These are phyloP conservation scores for Podilymbus podiceps DNA, from an alignment of 2,113 vertebrate genomes.

Conservation along the genomic window DNA sequence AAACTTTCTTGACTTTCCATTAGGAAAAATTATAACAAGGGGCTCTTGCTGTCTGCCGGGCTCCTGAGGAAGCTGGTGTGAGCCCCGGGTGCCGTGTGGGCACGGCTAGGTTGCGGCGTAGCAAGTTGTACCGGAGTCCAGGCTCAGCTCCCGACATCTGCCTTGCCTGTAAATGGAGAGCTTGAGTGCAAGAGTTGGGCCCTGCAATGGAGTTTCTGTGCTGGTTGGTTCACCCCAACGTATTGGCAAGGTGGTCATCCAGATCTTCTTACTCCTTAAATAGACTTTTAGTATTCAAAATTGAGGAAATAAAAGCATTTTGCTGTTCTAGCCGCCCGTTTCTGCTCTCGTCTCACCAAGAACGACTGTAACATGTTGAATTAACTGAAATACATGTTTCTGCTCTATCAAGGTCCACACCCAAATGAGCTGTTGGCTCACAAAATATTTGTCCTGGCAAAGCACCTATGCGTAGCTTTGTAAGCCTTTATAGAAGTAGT, in stretches of 20 bases:
- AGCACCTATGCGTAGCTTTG: slow-evolving; percentile 15
- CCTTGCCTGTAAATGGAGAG: neutral
- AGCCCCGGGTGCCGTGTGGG: neutral
- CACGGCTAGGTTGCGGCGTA: neutral
- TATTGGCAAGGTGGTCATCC: neutral
- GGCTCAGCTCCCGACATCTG: neutral
- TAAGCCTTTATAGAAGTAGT: slow-evolving; percentile 42
- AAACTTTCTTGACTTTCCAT: neutral
- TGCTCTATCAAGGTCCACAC: slow-evolving; percentile 4
- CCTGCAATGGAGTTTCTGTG: neutral
- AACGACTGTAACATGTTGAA: neutral
- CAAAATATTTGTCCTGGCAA: slow-evolving; percentile 54
- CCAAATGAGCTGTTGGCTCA: slow-evolving; percentile 31
- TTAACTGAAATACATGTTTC: slow-evolving; percentile 15
- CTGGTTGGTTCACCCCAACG: neutral
- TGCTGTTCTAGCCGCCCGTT: neutral
- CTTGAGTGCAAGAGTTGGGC: neutral
- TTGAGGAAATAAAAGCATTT: neutral
- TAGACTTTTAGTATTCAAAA: neutral
- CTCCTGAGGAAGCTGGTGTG: no score
- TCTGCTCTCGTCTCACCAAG: neutral
- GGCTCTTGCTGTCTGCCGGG: neutral
- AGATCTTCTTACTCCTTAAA: neutral
- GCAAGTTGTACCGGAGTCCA: accelerated
- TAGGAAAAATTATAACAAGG: neutral